A percentile compares a stretch with the other conserved stretches of the same genome.
Conservation (phyloP, 2,797 vertebrate species). For the Saguinus oedipus region DNA sequence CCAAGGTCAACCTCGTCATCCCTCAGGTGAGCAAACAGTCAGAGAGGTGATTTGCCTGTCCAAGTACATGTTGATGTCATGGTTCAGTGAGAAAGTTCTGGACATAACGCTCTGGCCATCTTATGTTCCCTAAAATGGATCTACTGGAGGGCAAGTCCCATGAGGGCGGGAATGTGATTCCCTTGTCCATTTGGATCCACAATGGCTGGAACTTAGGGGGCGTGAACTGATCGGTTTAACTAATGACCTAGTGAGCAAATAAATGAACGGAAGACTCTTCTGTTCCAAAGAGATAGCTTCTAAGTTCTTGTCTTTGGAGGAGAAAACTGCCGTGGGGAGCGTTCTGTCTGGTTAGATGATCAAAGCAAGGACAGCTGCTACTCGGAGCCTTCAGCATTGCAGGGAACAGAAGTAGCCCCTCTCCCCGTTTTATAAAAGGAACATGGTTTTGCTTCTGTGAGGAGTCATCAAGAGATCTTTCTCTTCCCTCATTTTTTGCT, state of each 20-base stretch:
- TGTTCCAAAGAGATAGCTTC: not conserved
- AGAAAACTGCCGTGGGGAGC: not conserved
- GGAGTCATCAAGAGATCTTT: not conserved
- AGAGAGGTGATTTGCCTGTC: not conserved
- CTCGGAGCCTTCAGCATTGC: not conserved
- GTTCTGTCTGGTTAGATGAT: not conserved
- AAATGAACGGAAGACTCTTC: too few relatives aligned
- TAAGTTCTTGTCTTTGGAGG: not conserved
- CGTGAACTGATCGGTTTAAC: not conserved
- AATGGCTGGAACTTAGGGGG: not conserved
- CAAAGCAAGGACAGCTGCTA: not conserved
- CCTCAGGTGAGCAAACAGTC: not conserved
- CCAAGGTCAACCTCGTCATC: not conserved
- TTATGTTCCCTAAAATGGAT: not conserved
- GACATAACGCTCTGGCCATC: not conserved
- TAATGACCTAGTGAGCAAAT: not conserved
- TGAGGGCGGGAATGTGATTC: too few relatives aligned
- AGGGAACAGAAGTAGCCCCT: not conserved
- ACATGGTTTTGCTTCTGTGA: not conserved
- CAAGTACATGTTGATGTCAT: rapidly evolving
- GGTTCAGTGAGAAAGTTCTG: not conserved
- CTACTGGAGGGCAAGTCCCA: too few relatives aligned
- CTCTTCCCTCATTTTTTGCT: not conserved
- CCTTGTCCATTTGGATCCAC: not conserved
- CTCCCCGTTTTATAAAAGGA: not conserved